Conservation (phyloP, 2,888 invertebrate genomes). For the Lasius fuliginosus region DNA sequence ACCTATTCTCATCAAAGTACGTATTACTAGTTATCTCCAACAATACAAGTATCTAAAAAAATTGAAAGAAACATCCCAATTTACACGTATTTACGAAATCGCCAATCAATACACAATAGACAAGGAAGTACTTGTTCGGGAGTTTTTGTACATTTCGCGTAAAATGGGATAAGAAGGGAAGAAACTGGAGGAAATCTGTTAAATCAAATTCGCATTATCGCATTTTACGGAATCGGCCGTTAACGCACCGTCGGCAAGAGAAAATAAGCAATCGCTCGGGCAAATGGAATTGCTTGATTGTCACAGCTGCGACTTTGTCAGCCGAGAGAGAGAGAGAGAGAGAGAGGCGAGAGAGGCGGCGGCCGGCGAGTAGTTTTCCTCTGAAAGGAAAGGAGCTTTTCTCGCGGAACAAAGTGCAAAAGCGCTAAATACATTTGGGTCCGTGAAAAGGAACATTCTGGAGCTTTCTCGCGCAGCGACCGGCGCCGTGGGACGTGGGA, state of each 20-base stretch:
- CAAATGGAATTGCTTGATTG: constrained; percentile 73
- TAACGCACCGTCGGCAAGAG: constrained; percentile 50
- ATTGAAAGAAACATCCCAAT: neutral
- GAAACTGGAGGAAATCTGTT: constrained; percentile 42
- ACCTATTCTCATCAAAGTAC: neutral
- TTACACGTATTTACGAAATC: neutral
- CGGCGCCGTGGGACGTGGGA: constrained; percentile 31
- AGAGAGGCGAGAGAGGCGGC: constrained; percentile 23
- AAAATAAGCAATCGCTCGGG: constrained; percentile 70
- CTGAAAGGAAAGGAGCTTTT: constrained; percentile 67
- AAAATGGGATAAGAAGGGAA: constrained; percentile 25
- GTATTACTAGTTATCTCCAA: neutral
- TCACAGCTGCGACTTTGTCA: constrained; percentile 63
- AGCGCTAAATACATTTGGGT: constrained; percentile 66
- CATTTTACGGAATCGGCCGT: constrained; percentile 55
- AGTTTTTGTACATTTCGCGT: constrained; percentile 15
- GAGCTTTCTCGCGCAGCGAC: constrained; percentile 53
- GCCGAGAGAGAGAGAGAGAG: constrained; percentile 37
- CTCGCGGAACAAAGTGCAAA: constrained; percentile 59
- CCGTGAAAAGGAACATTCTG: constrained; percentile 58
- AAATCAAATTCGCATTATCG: constrained; percentile 55
- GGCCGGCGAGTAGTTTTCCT: constrained; percentile 52
- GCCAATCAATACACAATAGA: neutral
- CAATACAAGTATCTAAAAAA: neutral
- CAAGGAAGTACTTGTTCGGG: neutral